Percentiles rank a stretch among this genome's conserved stretches.
phyloP scores from a whole-genome alignment of 2,888 invertebrate genomes.

The Ormyrus pomaceus region DNA sequence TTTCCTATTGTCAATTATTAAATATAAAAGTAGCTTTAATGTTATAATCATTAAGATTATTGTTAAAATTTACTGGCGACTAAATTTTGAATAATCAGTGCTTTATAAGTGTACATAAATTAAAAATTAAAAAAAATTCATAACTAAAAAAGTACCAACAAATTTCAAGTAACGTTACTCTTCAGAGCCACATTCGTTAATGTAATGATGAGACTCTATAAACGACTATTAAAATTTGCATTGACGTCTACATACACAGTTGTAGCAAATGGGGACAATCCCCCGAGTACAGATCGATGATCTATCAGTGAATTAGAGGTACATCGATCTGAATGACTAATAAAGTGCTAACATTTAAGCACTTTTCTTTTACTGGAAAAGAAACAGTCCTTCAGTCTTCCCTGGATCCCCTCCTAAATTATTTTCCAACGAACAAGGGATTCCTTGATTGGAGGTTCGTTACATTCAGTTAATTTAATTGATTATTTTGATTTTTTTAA shows the following conservation, averaged over 20 bases:
- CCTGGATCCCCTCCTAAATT: constrained; percentile 67
- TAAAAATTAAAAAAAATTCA: constrained; percentile 56
- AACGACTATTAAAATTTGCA: constrained; percentile 62
- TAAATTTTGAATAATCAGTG: constrained; percentile 60
- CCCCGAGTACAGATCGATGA: constrained; percentile 46
- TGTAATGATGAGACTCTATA: constrained; percentile 65
- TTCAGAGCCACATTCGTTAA: constrained; percentile 63
- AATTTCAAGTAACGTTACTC: constrained; percentile 65
- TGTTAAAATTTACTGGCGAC: constrained; percentile 61
- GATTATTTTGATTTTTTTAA: constrained; percentile 52
- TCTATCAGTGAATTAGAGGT: constrained; percentile 30
- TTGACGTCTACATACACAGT: constrained; percentile 42
- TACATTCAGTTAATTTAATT: constrained; percentile 58
- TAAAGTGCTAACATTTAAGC: constrained; percentile 62
- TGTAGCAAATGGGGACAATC: constrained; percentile 44
- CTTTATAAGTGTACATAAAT: constrained; percentile 46
- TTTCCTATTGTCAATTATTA: constrained; percentile 42
- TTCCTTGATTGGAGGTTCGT: constrained; percentile 69
- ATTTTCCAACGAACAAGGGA: constrained; percentile 58
- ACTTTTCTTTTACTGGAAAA: constrained; percentile 63
- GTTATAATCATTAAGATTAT: constrained; percentile 34
- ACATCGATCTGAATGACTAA: constrained; percentile 60
- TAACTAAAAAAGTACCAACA: constrained; percentile 66
- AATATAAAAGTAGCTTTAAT: constrained; percentile 41
- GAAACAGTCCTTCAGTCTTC: constrained; percentile 69